A percentile compares a stretch with the other conserved stretches of the same genome.
These are phyloP conservation scores for Gallinago undulata DNA, from an alignment of 2,113 vertebrate species.

Conservation along the genomic window DNA sequence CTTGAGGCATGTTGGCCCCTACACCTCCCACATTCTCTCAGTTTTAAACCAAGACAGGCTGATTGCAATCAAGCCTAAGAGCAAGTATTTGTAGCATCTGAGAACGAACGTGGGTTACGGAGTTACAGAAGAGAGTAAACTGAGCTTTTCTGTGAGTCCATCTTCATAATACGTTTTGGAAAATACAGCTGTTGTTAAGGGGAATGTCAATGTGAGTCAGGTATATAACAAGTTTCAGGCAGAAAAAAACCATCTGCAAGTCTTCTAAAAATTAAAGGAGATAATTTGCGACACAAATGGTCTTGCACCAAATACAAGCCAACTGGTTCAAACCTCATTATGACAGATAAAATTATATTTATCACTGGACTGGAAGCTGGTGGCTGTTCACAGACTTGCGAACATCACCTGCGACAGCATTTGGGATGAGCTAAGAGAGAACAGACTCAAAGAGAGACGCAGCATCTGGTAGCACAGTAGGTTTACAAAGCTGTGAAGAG, in stretches of 20 bases:
- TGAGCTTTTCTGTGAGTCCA: not conserved
- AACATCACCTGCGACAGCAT: not conserved
- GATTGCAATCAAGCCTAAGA: not conserved
- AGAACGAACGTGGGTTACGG: not conserved
- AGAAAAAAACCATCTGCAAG: not conserved
- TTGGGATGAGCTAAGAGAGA: not conserved
- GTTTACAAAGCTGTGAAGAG: constrained; percentile 9
- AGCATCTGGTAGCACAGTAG: constrained; percentile 40
- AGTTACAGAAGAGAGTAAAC: not conserved
- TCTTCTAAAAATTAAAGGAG: not conserved
- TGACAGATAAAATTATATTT: constrained; percentile 27
- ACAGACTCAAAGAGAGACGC: not conserved
- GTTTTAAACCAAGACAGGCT: not conserved
- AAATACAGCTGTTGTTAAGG: constrained; percentile 9
- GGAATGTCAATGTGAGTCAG: not conserved
- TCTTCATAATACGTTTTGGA: not conserved
- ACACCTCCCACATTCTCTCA: not conserved
- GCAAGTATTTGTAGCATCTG: not conserved
- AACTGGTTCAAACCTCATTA: not conserved
- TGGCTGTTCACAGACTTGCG: not conserved
- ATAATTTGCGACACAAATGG: not conserved
- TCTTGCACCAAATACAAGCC: not conserved
- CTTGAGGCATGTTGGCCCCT: not conserved
- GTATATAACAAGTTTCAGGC: not conserved
- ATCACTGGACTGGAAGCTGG: not conserved